These are phyloP conservation scores for Cyclargus thomasi DNA, from an alignment of 1,140 invertebrate genomes.

Conservation along the genomic window DNA sequence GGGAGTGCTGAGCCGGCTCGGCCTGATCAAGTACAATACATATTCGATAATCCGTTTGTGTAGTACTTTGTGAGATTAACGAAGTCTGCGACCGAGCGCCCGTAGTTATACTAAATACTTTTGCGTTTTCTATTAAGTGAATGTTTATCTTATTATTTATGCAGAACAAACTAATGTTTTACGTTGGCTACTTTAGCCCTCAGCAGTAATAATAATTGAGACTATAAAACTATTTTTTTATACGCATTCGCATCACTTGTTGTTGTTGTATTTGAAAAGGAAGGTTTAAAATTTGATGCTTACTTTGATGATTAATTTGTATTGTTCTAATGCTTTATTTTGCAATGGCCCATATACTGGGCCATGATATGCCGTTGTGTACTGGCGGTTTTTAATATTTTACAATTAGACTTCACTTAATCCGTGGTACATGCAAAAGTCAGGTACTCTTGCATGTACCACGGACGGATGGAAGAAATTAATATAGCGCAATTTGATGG, in stretches of 20 bases:
- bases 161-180: neutral
- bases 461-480: too few species aligned
- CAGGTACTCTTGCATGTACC: too few species aligned
- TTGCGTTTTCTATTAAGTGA: neutral
- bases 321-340: too few species aligned
- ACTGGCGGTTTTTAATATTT: too few species aligned
- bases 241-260: neutral
- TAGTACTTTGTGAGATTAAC: neutral
- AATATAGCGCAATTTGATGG: too few species aligned
- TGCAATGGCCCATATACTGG: too few species aligned
- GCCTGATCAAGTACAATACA: neutral
- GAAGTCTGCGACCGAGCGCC: neutral
- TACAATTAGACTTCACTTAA: too few species aligned
- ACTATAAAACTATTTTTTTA: neutral
- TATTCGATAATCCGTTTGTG: conserved; percentile 1
- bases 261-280: neutral
- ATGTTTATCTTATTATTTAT: neutral
- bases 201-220: neutral
- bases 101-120: neutral
- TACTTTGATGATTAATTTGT: too few species aligned
- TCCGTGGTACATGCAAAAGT: too few species aligned
- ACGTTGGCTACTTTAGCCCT: neutral
- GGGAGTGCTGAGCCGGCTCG: neutral
- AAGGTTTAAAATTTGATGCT: too few species aligned
- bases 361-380: too few species aligned